Base-by-base conservation (phyloP, 2,888 invertebrate genomes). In the Eilema griseolum region DNA sequence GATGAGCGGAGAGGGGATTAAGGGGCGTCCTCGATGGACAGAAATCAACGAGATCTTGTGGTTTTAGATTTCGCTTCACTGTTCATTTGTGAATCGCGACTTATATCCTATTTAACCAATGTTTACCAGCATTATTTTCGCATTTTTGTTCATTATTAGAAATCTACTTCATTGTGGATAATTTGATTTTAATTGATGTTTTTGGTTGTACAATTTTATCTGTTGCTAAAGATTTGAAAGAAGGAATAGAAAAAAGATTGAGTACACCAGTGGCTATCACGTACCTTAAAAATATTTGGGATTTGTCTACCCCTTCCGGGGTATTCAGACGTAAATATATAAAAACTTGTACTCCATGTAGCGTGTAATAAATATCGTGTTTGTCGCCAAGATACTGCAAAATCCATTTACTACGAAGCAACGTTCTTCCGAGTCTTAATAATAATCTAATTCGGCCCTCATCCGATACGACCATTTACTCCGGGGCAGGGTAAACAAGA, bases 21-120 rank as follows among this genome's bases (percentile, higher is more conserved):
- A 77, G 12, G 78, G 76, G 78, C 71, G 75, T 76, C 78, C 83
- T 78, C 83, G 75, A 84, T 83, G 85, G 83, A 77, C 83, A 82
- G 82, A 82, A 86, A 86, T 86, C 85, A 86, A 84, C 81, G 80
- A 75, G 81, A 82, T 82, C 52, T 82, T 81, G 82, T 73, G 81
- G 77, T 80, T 79, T 76, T 73, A 72, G 74, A 74, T 77, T 75
- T 73, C 46, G 63, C 74, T 77, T 75, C 69, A 72, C 67, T 76
- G 77, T 83, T 83, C 74, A 78, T 83, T 82, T 71, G 65, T 70
- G 70, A 74, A 79, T 71, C 73, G 59, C 70, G 69, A 76, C 71
- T 82, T 76, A 79, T 72, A 62, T 71, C 71, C 70, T 63, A 71
- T 74, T 75, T 31, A 67, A 68, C 69, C 73, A 73, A 31, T 71